These are phyloP conservation scores for Drosophila borborema DNA, from an alignment of 2,888 invertebrate species.

Conservation along the genomic window DNA sequence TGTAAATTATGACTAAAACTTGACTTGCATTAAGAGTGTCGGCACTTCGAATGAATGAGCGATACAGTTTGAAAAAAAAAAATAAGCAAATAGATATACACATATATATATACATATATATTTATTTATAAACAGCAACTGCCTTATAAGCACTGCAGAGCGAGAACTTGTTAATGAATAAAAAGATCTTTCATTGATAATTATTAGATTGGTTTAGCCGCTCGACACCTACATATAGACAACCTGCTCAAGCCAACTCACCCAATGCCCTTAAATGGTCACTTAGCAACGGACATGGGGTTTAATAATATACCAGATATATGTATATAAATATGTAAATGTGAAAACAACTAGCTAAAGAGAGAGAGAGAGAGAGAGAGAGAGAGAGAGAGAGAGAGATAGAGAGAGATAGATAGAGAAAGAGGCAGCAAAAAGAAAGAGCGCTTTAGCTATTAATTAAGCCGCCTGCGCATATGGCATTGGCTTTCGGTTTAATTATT, in stretches of 20 bases:
- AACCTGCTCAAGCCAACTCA: constrained; percentile 50
- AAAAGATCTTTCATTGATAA: constrained; percentile 74
- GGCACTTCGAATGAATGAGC: constrained; percentile 58
- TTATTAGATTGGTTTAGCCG: constrained; percentile 63
- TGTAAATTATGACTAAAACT: constrained; percentile 75
- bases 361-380: background rate
- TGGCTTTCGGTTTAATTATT: constrained; percentile 62
- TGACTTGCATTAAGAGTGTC: constrained; percentile 62
- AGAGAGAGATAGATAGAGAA: constrained; percentile 6
- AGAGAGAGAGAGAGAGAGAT: background rate
- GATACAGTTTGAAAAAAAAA: constrained; percentile 30
- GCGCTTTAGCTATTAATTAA: constrained; percentile 64
- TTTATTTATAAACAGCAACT: constrained; percentile 18
- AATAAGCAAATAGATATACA: background rate
- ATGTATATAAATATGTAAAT: constrained; percentile 14
- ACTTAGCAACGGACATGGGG: constrained; percentile 40
- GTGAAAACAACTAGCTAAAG: background rate
- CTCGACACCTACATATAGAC: constrained; percentile 45
- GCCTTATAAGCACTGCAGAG: constrained; percentile 65
- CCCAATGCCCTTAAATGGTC: constrained; percentile 70
- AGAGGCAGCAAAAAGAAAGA: background rate
- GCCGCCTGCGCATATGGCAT: constrained; percentile 67
- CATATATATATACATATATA: background rate
- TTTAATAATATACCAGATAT: constrained; percentile 52
- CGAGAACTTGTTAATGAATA: constrained; percentile 71